phyloP scores from a whole-genome alignment of 2,113 vertebrate species.

The Pteropus alecto region DNA sequence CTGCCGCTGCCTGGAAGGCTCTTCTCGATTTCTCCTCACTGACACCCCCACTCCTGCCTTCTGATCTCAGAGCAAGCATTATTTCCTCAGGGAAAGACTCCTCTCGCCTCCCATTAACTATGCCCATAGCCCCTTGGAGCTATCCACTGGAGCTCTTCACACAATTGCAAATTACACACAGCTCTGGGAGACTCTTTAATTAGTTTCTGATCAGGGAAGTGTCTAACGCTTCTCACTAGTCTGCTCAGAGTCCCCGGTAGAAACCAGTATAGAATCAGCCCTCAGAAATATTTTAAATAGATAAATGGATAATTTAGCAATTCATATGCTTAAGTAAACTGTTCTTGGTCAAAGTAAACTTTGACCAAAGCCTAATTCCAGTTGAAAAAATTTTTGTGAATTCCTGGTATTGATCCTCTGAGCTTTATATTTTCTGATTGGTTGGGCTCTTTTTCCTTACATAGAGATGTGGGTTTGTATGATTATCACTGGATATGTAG shows the following conservation, averaged over 20 bases:
- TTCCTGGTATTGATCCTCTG: not conserved
- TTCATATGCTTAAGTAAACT: not conserved
- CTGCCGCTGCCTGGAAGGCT: not conserved
- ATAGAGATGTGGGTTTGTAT: not conserved
- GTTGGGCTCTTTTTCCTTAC: not conserved
- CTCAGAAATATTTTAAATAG: not conserved
- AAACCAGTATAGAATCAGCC: not conserved
- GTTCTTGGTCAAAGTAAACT: not conserved
- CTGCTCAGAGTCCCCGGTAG: not conserved
- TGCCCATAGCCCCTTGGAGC: not conserved
- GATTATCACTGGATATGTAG: not conserved
- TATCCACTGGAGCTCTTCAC: not conserved
- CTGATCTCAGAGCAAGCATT: not conserved
- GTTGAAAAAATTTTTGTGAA: conserved; percentile 17
- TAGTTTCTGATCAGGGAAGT: not conserved
- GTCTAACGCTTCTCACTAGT: not conserved
- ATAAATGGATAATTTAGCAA: not conserved
- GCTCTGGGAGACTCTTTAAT: not conserved
- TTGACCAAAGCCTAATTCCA: not conserved
- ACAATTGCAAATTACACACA: not conserved
- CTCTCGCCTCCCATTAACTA: not conserved
- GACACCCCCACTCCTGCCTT: not conserved
- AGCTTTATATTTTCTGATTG: not conserved
- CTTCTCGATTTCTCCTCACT: not conserved
- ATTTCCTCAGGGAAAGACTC: conserved; percentile 16